Evolutionary conservation across 1,140 invertebrate species (phyloP).

Genomic region (Drosophila pandora): DNA sequence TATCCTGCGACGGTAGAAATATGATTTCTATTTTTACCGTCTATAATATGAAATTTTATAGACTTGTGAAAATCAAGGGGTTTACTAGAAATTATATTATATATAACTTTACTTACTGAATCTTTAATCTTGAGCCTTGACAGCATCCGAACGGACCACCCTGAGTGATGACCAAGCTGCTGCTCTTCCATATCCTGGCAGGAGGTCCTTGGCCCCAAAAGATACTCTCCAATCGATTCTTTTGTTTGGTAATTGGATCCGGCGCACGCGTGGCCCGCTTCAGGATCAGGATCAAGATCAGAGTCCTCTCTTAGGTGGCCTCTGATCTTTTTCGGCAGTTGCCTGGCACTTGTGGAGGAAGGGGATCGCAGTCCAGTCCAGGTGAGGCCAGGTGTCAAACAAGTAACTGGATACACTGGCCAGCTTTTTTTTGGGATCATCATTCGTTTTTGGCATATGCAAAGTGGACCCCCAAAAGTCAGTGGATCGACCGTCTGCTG

Average conservation of each 20-base stretch:
- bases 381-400: conserved; percentile 68
- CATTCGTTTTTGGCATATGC: conserved; percentile 41
- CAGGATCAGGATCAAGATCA: conserved; percentile 14
- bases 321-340: conserved; percentile 73
- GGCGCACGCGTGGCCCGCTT: conserved; percentile 64
- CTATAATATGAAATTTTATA: too few species aligned
- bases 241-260: conserved; percentile 49
- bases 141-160: conserved; percentile 55
- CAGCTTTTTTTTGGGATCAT: conserved; percentile 2
- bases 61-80: not conserved
- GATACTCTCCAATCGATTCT: conserved; percentile 2
- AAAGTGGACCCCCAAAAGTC: conserved; percentile 66
- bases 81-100: not conserved
- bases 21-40: not conserved
- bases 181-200: conserved; percentile 53
- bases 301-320: conserved; percentile 7
- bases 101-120: too few species aligned
- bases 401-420: conserved; percentile 55
- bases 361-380: conserved; percentile 3
- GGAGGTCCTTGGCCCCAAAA: conserved; percentile 51
- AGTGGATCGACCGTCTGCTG: conserved; percentile 51
- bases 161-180: conserved; percentile 41
- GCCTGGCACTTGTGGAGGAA: conserved; percentile 30
- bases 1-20: not conserved
- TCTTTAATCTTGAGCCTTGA: not conserved